Percentiles rank a stretch among this genome's conserved stretches.
Conservation (phyloP, 2,797 vertebrate species). For the Lagorchestes hirsutus region DNA sequence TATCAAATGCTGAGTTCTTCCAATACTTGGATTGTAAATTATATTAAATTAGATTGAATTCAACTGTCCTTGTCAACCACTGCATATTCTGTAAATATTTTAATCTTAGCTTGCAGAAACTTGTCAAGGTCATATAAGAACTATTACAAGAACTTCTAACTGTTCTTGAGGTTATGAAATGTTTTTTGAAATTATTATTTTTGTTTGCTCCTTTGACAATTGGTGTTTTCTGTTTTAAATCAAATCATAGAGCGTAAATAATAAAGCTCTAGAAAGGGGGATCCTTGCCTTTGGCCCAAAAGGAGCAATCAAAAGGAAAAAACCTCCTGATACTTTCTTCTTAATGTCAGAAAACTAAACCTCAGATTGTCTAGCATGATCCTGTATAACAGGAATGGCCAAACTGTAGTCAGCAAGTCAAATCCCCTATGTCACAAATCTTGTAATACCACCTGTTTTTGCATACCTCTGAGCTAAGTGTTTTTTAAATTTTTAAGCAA, state of each 20-base stretch:
- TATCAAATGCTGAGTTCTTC: not conserved
- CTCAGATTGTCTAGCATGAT: not conserved
- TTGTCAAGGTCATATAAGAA: not conserved
- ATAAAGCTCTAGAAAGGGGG: not conserved
- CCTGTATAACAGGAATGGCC: not conserved
- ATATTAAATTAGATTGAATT: not conserved
- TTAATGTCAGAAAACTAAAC: not conserved
- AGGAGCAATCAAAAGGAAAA: not conserved
- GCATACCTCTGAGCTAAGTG: not conserved
- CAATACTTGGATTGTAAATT: not conserved
- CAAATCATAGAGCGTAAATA: not conserved
- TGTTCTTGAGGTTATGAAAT: not conserved
- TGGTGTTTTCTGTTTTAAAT: not conserved
- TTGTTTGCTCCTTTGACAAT: not conserved
- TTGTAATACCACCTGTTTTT: not conserved
- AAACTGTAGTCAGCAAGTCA: not conserved
- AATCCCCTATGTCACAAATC: not conserved
- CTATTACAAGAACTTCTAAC: not conserved
- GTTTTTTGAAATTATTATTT: not conserved
- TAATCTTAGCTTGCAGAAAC: not conserved
- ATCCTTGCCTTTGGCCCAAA: not conserved
- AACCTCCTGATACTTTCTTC: not conserved
- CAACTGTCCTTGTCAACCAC: not conserved
- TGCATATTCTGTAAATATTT: not conserved
- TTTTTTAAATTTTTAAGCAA: no score